phyloP scores from a whole-genome alignment of 2,888 invertebrate species.

The Chrysolina americana region DNA sequence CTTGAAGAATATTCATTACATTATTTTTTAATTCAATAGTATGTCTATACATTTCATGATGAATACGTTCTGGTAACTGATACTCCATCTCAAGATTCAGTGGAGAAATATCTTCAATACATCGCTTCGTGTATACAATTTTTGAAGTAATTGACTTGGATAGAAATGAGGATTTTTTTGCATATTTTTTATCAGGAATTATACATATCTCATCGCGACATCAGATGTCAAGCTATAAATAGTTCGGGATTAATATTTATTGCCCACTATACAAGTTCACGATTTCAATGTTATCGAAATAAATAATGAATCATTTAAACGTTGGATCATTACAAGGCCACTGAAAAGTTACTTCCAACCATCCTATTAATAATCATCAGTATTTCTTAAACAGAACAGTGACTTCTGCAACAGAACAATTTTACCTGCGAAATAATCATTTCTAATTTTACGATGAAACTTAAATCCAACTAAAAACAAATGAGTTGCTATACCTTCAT shows the following conservation, averaged over 20 bases:
- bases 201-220: no score
- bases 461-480: slow-evolving; percentile 40
- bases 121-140: no score
- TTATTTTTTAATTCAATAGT: no score
- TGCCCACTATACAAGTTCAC: background rate
- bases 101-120: no score
- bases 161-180: no score
- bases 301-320: background rate
- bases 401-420: background rate
- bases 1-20: no score
- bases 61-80: no score
- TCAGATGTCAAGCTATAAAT: no score
- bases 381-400: background rate
- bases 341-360: background rate
- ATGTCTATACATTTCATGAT: no score
- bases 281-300: background rate
- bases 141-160: no score
- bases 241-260: background rate
- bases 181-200: no score
- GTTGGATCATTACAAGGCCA: slow-evolving; percentile 9
- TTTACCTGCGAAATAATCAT: background rate
- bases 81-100: no score
- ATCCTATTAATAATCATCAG: background rate
- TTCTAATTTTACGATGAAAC: slow-evolving; percentile 1
- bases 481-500: slow-evolving; percentile 66